These are phyloP conservation scores for Megamerina dolium DNA, from an alignment of 2,888 invertebrate genomes.

Conservation along the genomic window DNA sequence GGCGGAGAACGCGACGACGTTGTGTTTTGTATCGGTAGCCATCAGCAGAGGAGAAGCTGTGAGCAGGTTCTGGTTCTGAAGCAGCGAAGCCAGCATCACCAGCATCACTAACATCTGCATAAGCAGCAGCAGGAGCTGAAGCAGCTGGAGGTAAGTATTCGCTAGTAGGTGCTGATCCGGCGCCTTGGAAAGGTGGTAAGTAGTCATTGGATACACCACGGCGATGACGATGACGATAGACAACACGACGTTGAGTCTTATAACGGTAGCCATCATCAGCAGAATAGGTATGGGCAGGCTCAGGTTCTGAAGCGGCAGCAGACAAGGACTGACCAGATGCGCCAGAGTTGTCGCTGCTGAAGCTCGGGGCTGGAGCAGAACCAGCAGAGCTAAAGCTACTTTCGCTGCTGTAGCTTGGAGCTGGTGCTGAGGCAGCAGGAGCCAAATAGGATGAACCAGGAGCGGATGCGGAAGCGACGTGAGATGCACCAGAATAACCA, in stretches of 20 bases:
- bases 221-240: conserved; percentile 34
- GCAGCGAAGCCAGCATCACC: background rate
- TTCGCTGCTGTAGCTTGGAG: conserved; percentile 15
- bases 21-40: conserved; percentile 17
- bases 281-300: conserved; percentile 36
- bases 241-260: conserved; percentile 35
- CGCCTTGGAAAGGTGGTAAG: conserved; percentile 28
- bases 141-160: conserved; percentile 24
- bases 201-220: conserved; percentile 41
- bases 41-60: conserved; percentile 11
- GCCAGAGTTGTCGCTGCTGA: conserved; percentile 9
- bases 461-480: conserved; percentile 19
- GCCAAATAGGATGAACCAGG: conserved; percentile 8
- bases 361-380: conserved; percentile 22
- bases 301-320: conserved; percentile 24
- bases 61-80: conserved; percentile 11
- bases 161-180: conserved; percentile 10
- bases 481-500: conserved; percentile 18
- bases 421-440: conserved; percentile 15
- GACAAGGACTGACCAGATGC: conserved; percentile 1
- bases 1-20: conserved; percentile 15
- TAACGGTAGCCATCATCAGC: conserved; percentile 41
- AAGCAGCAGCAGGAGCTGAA: conserved; percentile 1
- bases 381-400: conserved; percentile 15
- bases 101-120: background rate